Percentiles rank a stretch among this genome's conserved stretches.
Evolutionary conservation across 2,113 vertebrate genomes (phyloP).

Genomic region (Oncorhynchus gorbuscha): DNA sequence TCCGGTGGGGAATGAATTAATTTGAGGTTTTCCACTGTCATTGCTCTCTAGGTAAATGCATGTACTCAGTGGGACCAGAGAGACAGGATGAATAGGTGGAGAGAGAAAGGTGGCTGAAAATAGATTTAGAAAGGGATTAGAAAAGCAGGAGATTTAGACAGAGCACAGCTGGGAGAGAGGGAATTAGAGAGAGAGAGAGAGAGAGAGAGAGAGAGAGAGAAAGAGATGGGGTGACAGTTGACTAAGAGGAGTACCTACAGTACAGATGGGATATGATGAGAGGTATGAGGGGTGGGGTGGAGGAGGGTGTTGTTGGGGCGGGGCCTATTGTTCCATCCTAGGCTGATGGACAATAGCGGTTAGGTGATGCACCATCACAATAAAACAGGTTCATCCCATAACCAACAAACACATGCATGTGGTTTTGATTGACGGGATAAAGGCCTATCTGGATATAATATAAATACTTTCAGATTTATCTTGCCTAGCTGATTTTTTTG

Average conservation of each 20-base stretch:
- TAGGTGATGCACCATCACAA: background rate
- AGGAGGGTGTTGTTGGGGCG: background rate
- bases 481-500: too few relatives aligned
- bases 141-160: conserved; percentile 48
- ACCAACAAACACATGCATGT: background rate
- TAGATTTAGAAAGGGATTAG: conserved; percentile 44
- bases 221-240: background rate
- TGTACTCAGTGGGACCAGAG: background rate
- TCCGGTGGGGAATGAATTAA: background rate
- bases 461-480: too few relatives aligned
- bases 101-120: conserved; percentile 21
- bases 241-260: background rate
- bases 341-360: background rate
- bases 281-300: conserved; percentile 4
- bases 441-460: too few relatives aligned
- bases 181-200: background rate
- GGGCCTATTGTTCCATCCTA: conserved; percentile 14
- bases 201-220: too few relatives aligned
- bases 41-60: background rate
- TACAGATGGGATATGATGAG: background rate
- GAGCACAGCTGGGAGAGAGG: conserved; percentile 36
- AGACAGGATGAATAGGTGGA: background rate
- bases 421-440: too few relatives aligned
- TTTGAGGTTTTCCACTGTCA: background rate
- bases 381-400: background rate